Conservation (phyloP, 2,888 invertebrate genomes). For the Protophormia terraenovae region DNA sequence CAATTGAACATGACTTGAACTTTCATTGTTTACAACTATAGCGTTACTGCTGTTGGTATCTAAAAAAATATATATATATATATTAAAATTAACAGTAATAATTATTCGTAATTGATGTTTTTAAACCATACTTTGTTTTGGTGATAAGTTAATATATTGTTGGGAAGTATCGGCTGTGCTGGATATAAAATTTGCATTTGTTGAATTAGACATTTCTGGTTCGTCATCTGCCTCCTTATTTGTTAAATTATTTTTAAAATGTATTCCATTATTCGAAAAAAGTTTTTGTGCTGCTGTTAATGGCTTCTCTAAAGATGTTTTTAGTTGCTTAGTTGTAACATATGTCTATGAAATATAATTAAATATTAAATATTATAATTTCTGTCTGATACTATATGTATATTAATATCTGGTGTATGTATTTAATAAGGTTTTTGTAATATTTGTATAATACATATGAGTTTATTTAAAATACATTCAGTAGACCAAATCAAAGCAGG, state of each 20-base stretch:
- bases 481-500: neutral
- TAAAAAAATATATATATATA: conserved; percentile 33
- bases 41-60: conserved; percentile 24
- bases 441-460: neutral
- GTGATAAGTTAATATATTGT: conserved; percentile 90
- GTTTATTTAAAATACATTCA: neutral
- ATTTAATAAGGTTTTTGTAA: neutral
- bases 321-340: conserved; percentile 45
- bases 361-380: conserved; percentile 5
- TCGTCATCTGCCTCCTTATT: conserved; percentile 48
- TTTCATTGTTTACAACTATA: conserved; percentile 30
- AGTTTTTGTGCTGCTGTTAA: conserved; percentile 61
- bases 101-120: neutral
- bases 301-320: conserved; percentile 65
- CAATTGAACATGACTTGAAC: conserved; percentile 18
- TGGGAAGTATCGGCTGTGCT: conserved; percentile 62
- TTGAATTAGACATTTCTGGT: conserved; percentile 34
- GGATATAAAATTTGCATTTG: conserved; percentile 34
- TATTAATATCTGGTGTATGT: neutral
- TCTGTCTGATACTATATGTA: neutral
- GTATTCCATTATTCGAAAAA: conserved; percentile 61
- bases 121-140: conserved; percentile 91
- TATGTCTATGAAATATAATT: conserved; percentile 51
- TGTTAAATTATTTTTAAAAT: conserved; percentile 55
- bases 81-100: neutral